Evolutionary conservation across 1,140 invertebrate species (phyloP).

Genomic region (Drosophila orena): DNA sequence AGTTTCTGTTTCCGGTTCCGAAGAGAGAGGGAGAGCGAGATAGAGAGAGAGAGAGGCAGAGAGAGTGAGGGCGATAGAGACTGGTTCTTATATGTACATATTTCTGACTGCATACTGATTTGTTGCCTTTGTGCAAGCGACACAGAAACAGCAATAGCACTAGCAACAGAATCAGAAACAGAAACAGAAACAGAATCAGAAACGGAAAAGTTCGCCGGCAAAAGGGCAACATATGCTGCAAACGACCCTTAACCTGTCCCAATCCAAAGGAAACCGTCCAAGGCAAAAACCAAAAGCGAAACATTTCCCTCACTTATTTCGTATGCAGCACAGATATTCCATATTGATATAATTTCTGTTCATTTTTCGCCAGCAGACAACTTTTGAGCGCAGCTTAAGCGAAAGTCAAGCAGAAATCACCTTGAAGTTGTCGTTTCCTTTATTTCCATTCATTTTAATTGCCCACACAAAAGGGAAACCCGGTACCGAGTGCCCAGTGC

Average conservation of each 20-base stretch:
- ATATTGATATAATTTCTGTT: slow-evolving; percentile 75
- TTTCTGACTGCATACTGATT: slow-evolving; percentile 84
- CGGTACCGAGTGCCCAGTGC: slow-evolving; percentile 6
- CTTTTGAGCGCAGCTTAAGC: slow-evolving; percentile 40
- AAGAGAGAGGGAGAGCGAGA: background rate
- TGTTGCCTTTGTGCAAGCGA: slow-evolving; percentile 77
- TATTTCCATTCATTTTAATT: slow-evolving; percentile 53
- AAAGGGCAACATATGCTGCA: slow-evolving; percentile 72
- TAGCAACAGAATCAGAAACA: no score
- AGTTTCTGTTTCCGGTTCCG: slow-evolving; percentile 76
- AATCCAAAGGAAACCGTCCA: slow-evolving; percentile 21
- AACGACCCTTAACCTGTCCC: slow-evolving; percentile 77
- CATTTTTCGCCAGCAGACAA: slow-evolving; percentile 48
- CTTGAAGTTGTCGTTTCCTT: slow-evolving; percentile 30
- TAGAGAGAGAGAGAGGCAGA: background rate
- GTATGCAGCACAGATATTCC: slow-evolving; percentile 74
- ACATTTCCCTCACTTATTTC: slow-evolving; percentile 58
- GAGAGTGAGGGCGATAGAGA: background rate
- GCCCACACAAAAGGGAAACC: slow-evolving; percentile 41
- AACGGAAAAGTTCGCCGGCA: slow-evolving; percentile 31
- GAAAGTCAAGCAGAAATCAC: slow-evolving; percentile 38
- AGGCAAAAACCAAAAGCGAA: slow-evolving; percentile 4
- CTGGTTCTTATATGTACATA: slow-evolving; percentile 36
- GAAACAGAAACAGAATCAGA: background rate
- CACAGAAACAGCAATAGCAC: slow-evolving; percentile 21